Conservation (phyloP, 2,888 invertebrate genomes). For the Abrostola tripartita region DNA sequence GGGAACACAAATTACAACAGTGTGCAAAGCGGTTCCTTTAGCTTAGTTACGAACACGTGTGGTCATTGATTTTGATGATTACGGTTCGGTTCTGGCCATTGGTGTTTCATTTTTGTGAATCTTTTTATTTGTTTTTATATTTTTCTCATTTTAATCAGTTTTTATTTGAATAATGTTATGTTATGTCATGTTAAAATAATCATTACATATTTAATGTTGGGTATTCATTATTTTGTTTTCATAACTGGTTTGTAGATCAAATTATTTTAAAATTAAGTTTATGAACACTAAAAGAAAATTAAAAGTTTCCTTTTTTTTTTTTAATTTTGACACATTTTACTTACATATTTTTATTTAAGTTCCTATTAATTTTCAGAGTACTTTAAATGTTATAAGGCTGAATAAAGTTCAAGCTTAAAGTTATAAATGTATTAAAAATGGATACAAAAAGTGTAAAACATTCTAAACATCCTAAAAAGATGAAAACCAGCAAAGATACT, state of each 20-base stretch:
- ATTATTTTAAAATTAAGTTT: too few species aligned
- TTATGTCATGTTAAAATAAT: too few species aligned
- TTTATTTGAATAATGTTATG: neutral
- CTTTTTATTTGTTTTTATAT: constrained; percentile 30
- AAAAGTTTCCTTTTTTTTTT: too few species aligned
- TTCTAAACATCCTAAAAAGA: constrained; percentile 53
- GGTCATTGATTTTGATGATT: constrained; percentile 55
- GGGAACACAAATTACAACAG: constrained; percentile 48
- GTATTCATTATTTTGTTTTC: too few species aligned
- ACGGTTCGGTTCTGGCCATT: constrained; percentile 70
- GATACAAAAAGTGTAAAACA: constrained; percentile 53
- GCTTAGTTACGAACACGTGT: constrained; percentile 62
- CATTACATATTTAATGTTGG: too few species aligned
- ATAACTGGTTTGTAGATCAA: too few species aligned
- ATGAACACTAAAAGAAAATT: too few species aligned
- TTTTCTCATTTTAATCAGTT: constrained; percentile 10
- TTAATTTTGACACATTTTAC: too few species aligned
- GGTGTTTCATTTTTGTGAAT: constrained; percentile 35
- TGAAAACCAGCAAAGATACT: constrained; percentile 49
- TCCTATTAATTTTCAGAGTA: constrained; percentile 21
- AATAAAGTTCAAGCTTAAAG: constrained; percentile 10
- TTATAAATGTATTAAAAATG: constrained; percentile 27
- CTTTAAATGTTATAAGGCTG: neutral
- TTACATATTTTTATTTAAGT: neutral
- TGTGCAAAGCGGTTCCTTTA: constrained; percentile 45